These are phyloP conservation scores for Hylyphantes graminicola DNA, from an alignment of 1,140 invertebrate genomes.

Conservation along the genomic window DNA sequence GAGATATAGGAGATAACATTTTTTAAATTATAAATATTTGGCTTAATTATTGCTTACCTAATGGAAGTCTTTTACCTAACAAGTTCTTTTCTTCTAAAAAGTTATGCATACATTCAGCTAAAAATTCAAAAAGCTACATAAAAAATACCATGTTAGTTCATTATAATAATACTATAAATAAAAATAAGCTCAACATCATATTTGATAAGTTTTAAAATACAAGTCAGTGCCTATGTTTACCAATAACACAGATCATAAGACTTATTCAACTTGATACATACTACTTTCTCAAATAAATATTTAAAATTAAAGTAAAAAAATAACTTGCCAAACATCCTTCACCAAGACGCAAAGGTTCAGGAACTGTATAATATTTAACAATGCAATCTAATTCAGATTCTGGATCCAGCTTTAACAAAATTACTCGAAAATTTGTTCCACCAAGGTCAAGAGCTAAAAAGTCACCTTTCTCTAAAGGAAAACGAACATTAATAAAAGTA, in stretches of 20 bases:
- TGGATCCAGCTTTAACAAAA: slow-evolving; percentile 74
- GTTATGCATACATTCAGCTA: slow-evolving; percentile 79
- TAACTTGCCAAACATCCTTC: slow-evolving; percentile 70
- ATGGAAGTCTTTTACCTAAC: slow-evolving; percentile 72
- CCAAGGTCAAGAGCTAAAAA: slow-evolving; percentile 83
- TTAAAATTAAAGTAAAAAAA: background rate
- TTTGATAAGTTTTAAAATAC: background rate
- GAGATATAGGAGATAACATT: too few relatives aligned
- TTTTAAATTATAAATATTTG: too few relatives aligned
- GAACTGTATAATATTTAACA: slow-evolving; percentile 75
- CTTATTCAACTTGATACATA: too few relatives aligned
- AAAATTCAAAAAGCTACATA: slow-evolving; percentile 78
- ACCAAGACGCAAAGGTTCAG: slow-evolving; percentile 72
- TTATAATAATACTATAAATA: background rate
- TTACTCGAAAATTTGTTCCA: slow-evolving; percentile 83
- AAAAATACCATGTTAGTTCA: slow-evolving; percentile 10
- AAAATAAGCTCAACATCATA: slow-evolving; percentile 25
- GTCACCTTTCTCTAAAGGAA: slow-evolving; percentile 75
- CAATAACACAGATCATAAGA: too few relatives aligned
- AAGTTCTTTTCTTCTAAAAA: slow-evolving; percentile 75
- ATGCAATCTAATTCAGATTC: slow-evolving; percentile 72
- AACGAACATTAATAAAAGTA: background rate
- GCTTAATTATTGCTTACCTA: slow-evolving; percentile 69
- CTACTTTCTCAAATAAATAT: too few relatives aligned
- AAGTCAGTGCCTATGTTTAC: too few relatives aligned